Conservation (phyloP, 1,140 invertebrate species). For the Lordiphosa stackelbergi region DNA sequence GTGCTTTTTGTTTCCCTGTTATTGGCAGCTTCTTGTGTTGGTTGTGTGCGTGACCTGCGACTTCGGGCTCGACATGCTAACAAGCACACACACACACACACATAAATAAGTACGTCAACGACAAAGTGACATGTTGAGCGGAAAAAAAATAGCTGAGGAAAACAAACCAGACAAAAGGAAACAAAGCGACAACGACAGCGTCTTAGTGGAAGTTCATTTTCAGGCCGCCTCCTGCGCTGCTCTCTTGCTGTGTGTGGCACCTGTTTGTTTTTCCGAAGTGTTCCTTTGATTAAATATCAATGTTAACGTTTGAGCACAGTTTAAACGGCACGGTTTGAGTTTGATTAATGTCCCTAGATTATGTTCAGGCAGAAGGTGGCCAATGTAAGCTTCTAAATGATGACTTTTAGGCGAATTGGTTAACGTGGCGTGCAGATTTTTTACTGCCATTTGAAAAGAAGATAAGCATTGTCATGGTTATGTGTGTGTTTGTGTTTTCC, state of each 20-base stretch:
- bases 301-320: conserved; percentile 28
- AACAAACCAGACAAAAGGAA: conserved; percentile 18
- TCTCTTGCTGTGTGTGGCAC: conserved; percentile 6
- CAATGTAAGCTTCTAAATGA: conserved; percentile 27
- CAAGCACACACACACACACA: background rate
- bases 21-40: conserved; percentile 2
- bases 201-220: conserved; percentile 6
- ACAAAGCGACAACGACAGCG: conserved; percentile 11
- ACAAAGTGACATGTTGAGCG: conserved; percentile 7
- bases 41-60: conserved; percentile 4
- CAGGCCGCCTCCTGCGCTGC: background rate
- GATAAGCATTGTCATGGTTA: too few species aligned
- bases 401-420: conserved; percentile 7
- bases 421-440: too few species aligned
- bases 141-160: background rate
- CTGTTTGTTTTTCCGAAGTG: conserved; percentile 25
- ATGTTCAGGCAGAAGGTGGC: background rate
- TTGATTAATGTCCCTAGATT: conserved; percentile 51
- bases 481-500: too few species aligned
- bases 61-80: conserved; percentile 7
- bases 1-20: conserved; percentile 6
- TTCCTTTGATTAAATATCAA: conserved; percentile 62
- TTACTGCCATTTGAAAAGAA: too few species aligned
- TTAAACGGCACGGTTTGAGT: conserved; percentile 31
- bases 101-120: background rate